Evolutionary conservation across 1,140 invertebrate species (phyloP), one percentile per base, ranked within the genome.

Genomic region (Drosophila repletoides): DNA sequence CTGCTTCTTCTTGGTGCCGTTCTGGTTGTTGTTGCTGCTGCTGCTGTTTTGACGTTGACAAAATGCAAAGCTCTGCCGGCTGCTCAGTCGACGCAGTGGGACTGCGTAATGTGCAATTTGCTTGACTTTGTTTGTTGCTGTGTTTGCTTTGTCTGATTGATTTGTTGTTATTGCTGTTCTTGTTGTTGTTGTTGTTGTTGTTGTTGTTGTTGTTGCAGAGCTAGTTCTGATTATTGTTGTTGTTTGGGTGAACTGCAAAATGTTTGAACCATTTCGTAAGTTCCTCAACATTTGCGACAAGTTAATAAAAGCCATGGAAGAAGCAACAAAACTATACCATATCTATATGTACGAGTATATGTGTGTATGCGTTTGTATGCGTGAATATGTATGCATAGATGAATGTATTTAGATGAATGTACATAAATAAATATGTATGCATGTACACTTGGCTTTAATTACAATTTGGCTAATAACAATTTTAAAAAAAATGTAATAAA

Each of bases 181-280:
- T 65, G 31, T 26, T 55, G 17, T 29, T 40, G 6, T 34, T 45
- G 28, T 28, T 55, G 22, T 19, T 22, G 12, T 6, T 21, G 15
- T 48, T 49, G 10, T 26, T 40, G 5, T 6, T 4, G n/a, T 10
- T 43, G 40, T 10, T 24, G 12, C 1, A 26, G 10, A 1, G 5
- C 26, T 22, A 12, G 29, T 63, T 63, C 10, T 36, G 10, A 9
- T 53, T 43, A 28, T 17, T 28, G 21, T 61, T 28, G 38, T 49
- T 41, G 15, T 21, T 31, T 63, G 49, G 36, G 60, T 61, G 33
- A 75, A 84, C 64, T 73, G 77, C 63, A 65, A 84, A 73, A 56
- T 79, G 75, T 74, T 79, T 55, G 58, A 53, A 68, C 66, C 49
- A 66, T 41, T 67, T 45, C 69, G 46, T 66, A 79, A 59, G 59